phyloP scores from a whole-genome alignment of 2,113 vertebrate species.

The Dinomys branickii region DNA sequence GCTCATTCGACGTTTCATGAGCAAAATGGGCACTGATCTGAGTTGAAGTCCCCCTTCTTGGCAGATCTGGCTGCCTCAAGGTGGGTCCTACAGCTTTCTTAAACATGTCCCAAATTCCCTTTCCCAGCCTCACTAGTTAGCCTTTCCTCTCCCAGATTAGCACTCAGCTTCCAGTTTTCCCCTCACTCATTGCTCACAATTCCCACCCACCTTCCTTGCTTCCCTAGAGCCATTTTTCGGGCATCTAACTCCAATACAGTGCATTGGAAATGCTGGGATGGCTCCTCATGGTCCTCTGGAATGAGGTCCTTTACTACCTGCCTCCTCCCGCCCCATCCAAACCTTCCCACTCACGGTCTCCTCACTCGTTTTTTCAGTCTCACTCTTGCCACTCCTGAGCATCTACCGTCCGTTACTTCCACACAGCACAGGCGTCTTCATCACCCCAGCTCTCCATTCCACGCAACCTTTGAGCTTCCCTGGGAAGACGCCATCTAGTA shows the following conservation, averaged over 20 bases:
- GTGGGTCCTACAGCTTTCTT: neutral
- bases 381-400: neutral
- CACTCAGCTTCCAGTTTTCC: neutral
- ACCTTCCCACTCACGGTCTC: too few relatives aligned
- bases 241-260: too few relatives aligned
- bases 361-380: neutral
- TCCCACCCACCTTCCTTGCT: neutral
- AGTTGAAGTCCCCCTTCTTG: neutral
- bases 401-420: neutral
- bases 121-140: neutral
- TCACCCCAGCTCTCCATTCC: too few relatives aligned
- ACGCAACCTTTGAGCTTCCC: neutral
- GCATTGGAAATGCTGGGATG: neutral
- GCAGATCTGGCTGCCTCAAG: neutral
- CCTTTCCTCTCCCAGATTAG: neutral
- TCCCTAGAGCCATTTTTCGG: neutral
- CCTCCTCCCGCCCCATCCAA: neutral
- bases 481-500: neutral
- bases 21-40: neutral
- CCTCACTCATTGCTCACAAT: neutral
- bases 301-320: neutral
- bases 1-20: neutral
- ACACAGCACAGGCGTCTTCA: neutral
- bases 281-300: neutral
- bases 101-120: neutral